Evolutionary conservation across 2,888 invertebrate species (phyloP).

Genomic region (Chrysina gloriosa): DNA sequence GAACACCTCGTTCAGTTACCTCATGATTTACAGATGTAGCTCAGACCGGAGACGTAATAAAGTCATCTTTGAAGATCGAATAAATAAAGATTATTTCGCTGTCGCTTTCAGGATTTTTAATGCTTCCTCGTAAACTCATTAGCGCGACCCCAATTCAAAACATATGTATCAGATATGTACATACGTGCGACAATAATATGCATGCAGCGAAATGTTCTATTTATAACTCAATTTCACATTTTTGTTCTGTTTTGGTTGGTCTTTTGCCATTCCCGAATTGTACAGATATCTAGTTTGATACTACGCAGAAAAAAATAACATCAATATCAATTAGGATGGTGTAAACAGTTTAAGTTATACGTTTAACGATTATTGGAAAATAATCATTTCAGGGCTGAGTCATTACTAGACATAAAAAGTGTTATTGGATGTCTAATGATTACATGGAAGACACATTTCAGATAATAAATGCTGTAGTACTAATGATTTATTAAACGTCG

Average conservation of each 20-base stretch:
- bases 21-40: neutral
- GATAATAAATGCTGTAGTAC: too few relatives aligned
- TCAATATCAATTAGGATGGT: too few relatives aligned
- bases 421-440: too few relatives aligned
- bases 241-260: neutral
- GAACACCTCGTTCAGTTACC: neutral
- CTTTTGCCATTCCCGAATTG: neutral
- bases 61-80: neutral
- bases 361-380: too few relatives aligned
- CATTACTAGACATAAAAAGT: too few relatives aligned
- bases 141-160: neutral
- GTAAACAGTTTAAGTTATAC: too few relatives aligned
- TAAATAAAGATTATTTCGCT: slow-evolving; percentile 1
- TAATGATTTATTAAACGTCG: too few relatives aligned
- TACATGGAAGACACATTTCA: too few relatives aligned
- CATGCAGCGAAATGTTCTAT: slow-evolving; percentile 12
- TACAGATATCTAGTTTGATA: too few relatives aligned
- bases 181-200: neutral
- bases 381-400: too few relatives aligned
- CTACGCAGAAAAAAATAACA: too few relatives aligned
- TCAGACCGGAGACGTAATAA: neutral
- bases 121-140: slow-evolving; percentile 7
- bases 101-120: slow-evolving; percentile 9
- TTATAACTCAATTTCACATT: neutral
- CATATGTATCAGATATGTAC: neutral